A percentile compares a stretch with the other conserved stretches of the same genome.
Conservation (phyloP, 2,888 invertebrate species). For the Cantharis rustica region DNA sequence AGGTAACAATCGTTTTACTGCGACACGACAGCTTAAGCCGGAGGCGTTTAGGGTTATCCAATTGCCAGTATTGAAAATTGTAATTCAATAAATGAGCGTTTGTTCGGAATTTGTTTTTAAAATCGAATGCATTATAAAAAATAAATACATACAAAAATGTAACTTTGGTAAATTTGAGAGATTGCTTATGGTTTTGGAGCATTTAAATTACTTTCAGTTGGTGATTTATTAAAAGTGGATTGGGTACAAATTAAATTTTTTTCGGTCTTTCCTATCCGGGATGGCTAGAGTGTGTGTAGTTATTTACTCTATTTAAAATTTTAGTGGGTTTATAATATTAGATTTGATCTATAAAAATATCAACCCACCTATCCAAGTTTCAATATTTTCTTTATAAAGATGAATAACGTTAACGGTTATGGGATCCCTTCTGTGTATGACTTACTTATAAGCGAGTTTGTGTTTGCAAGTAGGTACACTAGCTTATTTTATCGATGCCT, state of each 20-base stretch:
- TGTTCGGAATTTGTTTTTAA: not conserved
- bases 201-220: not conserved
- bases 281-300: no score
- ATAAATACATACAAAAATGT: not conserved
- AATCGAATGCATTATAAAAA: not conserved
- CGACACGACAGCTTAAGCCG: not conserved
- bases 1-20: not conserved
- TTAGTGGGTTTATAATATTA: not conserved
- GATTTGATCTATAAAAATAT: not conserved
- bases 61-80: not conserved
- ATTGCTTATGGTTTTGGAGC: not conserved
- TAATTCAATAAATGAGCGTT: not conserved
- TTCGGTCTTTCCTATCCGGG: no score
- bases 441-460: slow-evolving; percentile 23
- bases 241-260: no score
- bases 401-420: slow-evolving; percentile 14
- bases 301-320: not conserved
- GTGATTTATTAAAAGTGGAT: no score
- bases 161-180: not conserved
- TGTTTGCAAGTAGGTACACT: slow-evolving; percentile 22
- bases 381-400: not conserved
- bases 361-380: not conserved
- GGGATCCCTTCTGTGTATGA: slow-evolving; percentile 10
- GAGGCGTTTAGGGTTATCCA: not conserved
- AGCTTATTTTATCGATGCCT: slow-evolving; percentile 26